A percentile compares a stretch with the other conserved stretches of the same genome.
Evolutionary conservation across 1,140 invertebrate genomes (phyloP).

Genomic region (Drosophila tani): DNA sequence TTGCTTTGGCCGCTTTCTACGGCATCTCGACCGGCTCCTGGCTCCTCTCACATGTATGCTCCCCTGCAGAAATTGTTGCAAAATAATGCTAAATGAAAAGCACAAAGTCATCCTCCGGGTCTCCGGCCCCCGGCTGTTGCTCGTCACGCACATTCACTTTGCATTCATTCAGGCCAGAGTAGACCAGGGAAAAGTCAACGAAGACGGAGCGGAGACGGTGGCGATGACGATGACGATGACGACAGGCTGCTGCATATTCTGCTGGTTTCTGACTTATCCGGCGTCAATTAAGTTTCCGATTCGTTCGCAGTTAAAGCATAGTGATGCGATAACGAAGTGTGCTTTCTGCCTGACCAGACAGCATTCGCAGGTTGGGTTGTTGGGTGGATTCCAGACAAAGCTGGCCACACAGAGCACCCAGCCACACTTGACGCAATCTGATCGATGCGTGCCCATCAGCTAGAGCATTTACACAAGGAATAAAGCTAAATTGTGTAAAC

Average conservation of each 20-base stretch:
- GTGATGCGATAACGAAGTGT: constrained; percentile 49
- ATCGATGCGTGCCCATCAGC: too few relatives aligned
- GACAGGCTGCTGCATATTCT: constrained; percentile 33
- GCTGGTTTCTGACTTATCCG: constrained; percentile 34
- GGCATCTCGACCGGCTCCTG: constrained; percentile 21
- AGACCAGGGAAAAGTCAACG: constrained; percentile 27
- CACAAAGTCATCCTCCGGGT: constrained; percentile 71
- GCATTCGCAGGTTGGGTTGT: neutral
- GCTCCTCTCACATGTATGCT: constrained; percentile 51
- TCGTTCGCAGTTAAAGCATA: constrained; percentile 57
- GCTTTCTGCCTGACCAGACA: constrained; percentile 42
- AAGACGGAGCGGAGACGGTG: constrained; percentile 8
- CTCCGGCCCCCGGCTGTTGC: constrained; percentile 8
- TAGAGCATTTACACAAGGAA: neutral
- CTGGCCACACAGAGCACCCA: neutral
- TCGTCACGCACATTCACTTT: constrained; percentile 79
- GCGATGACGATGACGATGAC: constrained; percentile 30
- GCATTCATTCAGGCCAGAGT: constrained; percentile 71
- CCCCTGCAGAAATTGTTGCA: constrained; percentile 64
- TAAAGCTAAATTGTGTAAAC: neutral
- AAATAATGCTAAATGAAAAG: constrained; percentile 83
- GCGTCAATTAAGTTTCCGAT: constrained; percentile 64
- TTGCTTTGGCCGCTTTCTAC: constrained; percentile 74
- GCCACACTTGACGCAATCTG: too few relatives aligned
- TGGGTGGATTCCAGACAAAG: neutral